These are phyloP conservation scores for Pavo muticus DNA, from an alignment of 2,113 vertebrate species.

Conservation along the genomic window DNA sequence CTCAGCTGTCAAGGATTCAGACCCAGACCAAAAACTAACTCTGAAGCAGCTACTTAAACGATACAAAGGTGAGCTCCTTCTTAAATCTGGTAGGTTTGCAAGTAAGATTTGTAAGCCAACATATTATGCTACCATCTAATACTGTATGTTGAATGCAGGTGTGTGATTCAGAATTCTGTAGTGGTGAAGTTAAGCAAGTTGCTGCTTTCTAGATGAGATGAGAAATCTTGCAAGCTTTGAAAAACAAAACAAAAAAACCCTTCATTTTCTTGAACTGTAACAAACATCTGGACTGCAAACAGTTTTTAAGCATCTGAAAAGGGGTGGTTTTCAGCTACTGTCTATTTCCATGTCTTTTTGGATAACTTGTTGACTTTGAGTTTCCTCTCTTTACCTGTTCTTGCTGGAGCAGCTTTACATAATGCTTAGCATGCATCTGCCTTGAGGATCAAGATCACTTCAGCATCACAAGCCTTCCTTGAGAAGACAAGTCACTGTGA, in stretches of 20 bases:
- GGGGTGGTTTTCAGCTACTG: neutral
- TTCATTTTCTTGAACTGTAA: neutral
- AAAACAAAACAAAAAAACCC: neutral
- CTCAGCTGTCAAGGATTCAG: slow-evolving; percentile 83
- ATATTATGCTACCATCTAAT: neutral
- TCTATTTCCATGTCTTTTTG: neutral
- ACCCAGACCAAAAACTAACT: slow-evolving; percentile 92
- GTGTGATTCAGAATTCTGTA: neutral
- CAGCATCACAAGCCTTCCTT: neutral
- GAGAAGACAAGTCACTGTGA: neutral
- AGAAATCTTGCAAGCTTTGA: neutral
- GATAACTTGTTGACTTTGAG: neutral
- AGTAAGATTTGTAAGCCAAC: neutral
- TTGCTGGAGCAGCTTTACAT: neutral
- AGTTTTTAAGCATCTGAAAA: neutral
- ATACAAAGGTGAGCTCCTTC: slow-evolving; percentile 84
- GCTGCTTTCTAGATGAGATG: neutral
- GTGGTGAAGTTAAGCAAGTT: neutral
- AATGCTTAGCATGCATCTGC: neutral
- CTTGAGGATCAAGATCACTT: neutral
- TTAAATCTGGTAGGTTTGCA: neutral
- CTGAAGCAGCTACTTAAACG: slow-evolving; percentile 87
- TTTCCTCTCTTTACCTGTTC: neutral
- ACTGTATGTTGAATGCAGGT: neutral
- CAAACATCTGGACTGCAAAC: neutral